phyloP scores from a whole-genome alignment of 2,888 invertebrate genomes.

The Gibbula magus region DNA sequence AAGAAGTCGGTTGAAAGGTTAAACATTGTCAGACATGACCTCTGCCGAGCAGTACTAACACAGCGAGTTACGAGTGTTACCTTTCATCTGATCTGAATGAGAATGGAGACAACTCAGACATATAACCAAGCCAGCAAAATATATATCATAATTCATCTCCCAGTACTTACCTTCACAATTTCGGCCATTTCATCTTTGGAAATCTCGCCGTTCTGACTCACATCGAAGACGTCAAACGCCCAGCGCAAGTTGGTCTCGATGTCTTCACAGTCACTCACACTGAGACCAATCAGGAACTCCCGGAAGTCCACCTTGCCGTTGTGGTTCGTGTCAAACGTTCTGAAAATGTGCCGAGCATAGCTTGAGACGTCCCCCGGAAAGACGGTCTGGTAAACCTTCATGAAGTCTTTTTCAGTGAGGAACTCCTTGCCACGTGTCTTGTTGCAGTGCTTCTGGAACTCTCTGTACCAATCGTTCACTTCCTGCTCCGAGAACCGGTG shows the following conservation, averaged over 20 bases:
- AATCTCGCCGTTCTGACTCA: slow-evolving; percentile 21
- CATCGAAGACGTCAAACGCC: slow-evolving; percentile 31
- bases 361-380: slow-evolving; percentile 23
- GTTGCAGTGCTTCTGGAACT: slow-evolving; percentile 13
- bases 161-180: slow-evolving; percentile 14
- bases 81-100: too few species aligned
- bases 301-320: slow-evolving; percentile 14
- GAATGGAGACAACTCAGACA: too few species aligned
- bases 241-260: slow-evolving; percentile 23
- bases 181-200: slow-evolving; percentile 13
- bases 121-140: too few species aligned
- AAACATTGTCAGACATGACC: background rate
- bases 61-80: too few species aligned
- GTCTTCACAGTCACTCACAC: slow-evolving; percentile 22
- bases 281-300: slow-evolving; percentile 31
- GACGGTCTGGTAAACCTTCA: slow-evolving; percentile 24
- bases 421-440: background rate
- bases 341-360: slow-evolving; percentile 27
- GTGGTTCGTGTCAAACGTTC: slow-evolving; percentile 27
- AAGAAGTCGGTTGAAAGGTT: background rate
- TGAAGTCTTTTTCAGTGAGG: slow-evolving; percentile 26
- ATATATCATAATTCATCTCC: too few species aligned
- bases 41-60: background rate
- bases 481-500: slow-evolving; percentile 26
- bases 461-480: slow-evolving; percentile 30